phyloP scores from a whole-genome alignment of 2,797 vertebrate genomes.

The Centroberyx gerrardi region DNA sequence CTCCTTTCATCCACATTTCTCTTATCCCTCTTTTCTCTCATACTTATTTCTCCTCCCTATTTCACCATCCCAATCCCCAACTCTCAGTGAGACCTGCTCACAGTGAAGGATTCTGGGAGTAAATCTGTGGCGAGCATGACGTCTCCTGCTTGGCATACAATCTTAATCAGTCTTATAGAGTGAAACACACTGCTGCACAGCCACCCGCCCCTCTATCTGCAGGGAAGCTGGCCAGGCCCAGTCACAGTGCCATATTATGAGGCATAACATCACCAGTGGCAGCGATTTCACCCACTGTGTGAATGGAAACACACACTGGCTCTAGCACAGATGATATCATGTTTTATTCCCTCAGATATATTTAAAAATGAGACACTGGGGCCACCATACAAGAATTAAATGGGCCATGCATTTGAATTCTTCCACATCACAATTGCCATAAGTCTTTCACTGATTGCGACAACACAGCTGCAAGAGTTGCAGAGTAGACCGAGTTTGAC shows the following conservation, averaged over 20 bases:
- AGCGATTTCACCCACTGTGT: neutral
- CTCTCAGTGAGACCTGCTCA: constrained; percentile 21
- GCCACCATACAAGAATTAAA: neutral
- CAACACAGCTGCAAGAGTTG: constrained; percentile 31
- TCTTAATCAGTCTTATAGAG: constrained; percentile 42
- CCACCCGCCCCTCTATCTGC: constrained; percentile 16
- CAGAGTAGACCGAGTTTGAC: constrained; percentile 46
- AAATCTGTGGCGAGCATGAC: constrained; percentile 50
- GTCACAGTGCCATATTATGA: constrained; percentile 12
- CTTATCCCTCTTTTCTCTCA: constrained; percentile 4
- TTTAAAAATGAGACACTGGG: neutral
- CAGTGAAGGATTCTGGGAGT: constrained; percentile 37
- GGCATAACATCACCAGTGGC: neutral
- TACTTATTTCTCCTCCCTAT: constrained; percentile 14
- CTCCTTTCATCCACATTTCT: constrained; percentile 1
- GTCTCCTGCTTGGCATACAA: constrained; percentile 33
- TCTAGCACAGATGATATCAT: neutral
- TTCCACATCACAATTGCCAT: constrained; percentile 20
- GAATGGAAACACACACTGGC: neutral
- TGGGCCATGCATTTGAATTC: constrained; percentile 15
- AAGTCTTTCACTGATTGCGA: constrained; percentile 35
- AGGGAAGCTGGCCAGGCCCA: constrained; percentile 4
- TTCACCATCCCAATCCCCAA: constrained; percentile 9
- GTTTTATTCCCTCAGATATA: constrained; percentile 18
- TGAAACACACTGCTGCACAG: constrained; percentile 24